Evolutionary conservation across 23 tunicate species (phyloP).

Genomic region (Diplosoma virens): DNA sequence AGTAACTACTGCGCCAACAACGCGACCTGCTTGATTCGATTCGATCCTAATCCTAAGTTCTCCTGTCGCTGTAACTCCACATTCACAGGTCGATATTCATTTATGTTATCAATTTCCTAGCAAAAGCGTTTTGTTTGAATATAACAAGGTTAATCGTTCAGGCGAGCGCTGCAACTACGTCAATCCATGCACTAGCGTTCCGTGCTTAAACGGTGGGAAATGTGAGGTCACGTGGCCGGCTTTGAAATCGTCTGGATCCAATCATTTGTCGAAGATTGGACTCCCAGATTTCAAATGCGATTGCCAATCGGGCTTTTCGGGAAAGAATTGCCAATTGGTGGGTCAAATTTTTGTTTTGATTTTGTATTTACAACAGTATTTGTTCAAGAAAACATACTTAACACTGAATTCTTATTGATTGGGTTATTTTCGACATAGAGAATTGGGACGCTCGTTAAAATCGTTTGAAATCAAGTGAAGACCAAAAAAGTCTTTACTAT

Average conservation of each 20-base stretch:
- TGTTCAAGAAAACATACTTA: too few relatives aligned
- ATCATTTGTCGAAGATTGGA: neutral
- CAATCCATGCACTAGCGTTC: slow-evolving; percentile 39
- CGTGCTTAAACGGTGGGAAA: slow-evolving; percentile 41
- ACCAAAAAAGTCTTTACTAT: too few relatives aligned
- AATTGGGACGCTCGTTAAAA: too few relatives aligned
- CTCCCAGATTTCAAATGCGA: slow-evolving; percentile 16
- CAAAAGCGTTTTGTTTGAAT: neutral
- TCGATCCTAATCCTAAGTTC: neutral
- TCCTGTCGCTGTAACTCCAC: slow-evolving; percentile 6
- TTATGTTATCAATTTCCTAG: neutral
- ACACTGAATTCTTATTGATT: too few relatives aligned
- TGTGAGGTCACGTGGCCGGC: slow-evolving; percentile 26
- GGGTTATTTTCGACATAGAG: too few relatives aligned
- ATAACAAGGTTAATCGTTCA: neutral
- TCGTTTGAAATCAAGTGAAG: too few relatives aligned
- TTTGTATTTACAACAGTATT: too few relatives aligned
- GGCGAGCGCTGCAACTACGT: slow-evolving; percentile 34
- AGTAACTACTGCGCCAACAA: neutral
- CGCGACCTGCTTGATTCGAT: neutral
- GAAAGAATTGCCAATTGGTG: slow-evolving; percentile 34
- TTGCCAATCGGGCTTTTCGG: slow-evolving; percentile 27
- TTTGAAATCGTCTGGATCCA: slow-evolving; percentile 3
- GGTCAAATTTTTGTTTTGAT: too few relatives aligned
- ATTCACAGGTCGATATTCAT: neutral